A percentile compares a stretch with the other conserved stretches of the same genome.
Conservation (phyloP, 1,140 invertebrate genomes). For the Drosophila sproati region DNA sequence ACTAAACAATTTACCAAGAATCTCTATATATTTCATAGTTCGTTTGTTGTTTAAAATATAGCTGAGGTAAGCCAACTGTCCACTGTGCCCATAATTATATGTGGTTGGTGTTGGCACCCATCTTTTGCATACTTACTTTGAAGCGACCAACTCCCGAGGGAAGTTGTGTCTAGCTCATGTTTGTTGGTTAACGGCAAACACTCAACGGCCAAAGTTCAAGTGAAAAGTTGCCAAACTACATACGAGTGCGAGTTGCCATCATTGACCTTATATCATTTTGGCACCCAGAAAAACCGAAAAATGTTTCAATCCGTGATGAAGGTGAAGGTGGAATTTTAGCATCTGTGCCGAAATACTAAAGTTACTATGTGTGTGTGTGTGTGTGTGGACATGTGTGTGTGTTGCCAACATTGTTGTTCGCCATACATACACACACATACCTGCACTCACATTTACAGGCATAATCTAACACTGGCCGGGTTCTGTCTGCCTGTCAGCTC, state of each 20-base stretch:
- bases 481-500: conserved; percentile 23
- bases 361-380: conserved; percentile 28
- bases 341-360: conserved; percentile 44
- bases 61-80: no score
- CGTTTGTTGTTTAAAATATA: neutral
- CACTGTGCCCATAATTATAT: neutral
- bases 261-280: conserved; percentile 38
- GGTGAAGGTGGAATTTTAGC: conserved; percentile 1
- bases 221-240: conserved; percentile 25
- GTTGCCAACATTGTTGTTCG: conserved; percentile 54
- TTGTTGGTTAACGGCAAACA: conserved; percentile 16
- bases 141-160: neutral
- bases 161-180: conserved; percentile 1
- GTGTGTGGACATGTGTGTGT: neutral
- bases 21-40: no score
- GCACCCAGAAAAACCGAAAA: conserved; percentile 15
- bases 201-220: conserved; percentile 22
- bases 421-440: conserved; percentile 38
- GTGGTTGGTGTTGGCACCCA: neutral
- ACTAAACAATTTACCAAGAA: no score
- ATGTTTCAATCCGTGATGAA: neutral
- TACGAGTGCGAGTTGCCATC: neutral
- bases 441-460: conserved; percentile 4
- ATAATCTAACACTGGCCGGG: conserved; percentile 45
- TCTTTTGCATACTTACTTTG: conserved; percentile 4